Percentiles rank a stretch among this genome's conserved stretches.
Evolutionary conservation across 2,113 vertebrate genomes (phyloP).

Genomic region (Plotosus lineatus): DNA sequence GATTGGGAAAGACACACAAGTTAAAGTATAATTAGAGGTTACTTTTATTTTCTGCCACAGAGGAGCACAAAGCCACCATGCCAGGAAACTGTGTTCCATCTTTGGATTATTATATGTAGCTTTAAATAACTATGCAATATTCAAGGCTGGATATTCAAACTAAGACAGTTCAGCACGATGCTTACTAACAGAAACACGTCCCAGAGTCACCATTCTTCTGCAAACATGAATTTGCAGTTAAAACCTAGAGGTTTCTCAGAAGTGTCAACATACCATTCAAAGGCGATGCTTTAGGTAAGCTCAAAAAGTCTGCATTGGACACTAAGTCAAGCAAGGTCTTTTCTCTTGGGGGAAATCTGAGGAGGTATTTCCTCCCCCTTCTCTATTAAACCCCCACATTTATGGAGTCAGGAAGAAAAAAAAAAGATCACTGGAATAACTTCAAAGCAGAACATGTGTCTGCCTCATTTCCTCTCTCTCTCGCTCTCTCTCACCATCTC

Average conservation of each 20-base stretch:
- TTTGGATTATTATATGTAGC: conserved; percentile 42
- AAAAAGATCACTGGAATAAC: conserved; percentile 56
- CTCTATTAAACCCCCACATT: conserved; percentile 49
- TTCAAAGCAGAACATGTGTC: conserved; percentile 65
- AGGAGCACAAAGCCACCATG: conserved; percentile 56
- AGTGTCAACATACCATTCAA: background rate
- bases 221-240: conserved; percentile 25
- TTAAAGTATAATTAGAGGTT: conserved; percentile 71
- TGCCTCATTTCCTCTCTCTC: conserved; percentile 63
- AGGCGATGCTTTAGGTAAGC: conserved; percentile 23
- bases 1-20: conserved; percentile 56
- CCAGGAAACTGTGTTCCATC: conserved; percentile 67
- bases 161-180: conserved; percentile 8
- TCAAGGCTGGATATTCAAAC: conserved; percentile 2
- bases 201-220: background rate
- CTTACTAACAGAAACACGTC: conserved; percentile 13
- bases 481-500: conserved; percentile 55
- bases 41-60: conserved; percentile 72
- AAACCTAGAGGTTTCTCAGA: background rate
- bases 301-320: conserved; percentile 47
- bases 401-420: conserved; percentile 58
- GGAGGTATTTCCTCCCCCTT: conserved; percentile 57
- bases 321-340: conserved; percentile 48
- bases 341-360: conserved; percentile 54
- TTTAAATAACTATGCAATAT: conserved; percentile 38